Percentiles rank a stretch among this genome's conserved stretches.
Evolutionary conservation across 2,113 vertebrate species (phyloP).

Genomic region (Antigone vipio): DNA sequence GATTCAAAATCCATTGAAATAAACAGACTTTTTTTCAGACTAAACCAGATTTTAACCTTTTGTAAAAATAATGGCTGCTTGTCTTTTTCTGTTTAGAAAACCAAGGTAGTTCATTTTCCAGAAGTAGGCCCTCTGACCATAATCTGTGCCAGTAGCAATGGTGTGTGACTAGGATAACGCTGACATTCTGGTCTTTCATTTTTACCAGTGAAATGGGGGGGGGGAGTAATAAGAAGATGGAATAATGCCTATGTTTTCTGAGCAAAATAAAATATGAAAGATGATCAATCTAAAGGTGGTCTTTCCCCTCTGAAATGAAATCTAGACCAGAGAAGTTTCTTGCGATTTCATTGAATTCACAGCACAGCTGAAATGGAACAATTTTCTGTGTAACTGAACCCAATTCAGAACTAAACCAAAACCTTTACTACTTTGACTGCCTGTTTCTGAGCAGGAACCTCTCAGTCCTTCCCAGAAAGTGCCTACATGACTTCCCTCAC

Average conservation of each 20-base stretch:
- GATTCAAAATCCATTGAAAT: background rate
- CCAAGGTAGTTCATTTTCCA: background rate
- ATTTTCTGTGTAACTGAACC: background rate
- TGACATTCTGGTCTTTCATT: background rate
- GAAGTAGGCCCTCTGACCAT: background rate
- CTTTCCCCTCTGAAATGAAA: background rate
- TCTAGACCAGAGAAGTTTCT: background rate
- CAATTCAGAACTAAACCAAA: background rate
- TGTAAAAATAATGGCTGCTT: background rate
- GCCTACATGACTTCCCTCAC: background rate
- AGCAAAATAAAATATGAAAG: background rate
- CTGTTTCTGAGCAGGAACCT: background rate
- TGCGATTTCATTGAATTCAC: background rate
- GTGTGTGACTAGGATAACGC: background rate
- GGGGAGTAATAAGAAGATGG: background rate
- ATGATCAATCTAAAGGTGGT: background rate
- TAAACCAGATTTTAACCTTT: background rate
- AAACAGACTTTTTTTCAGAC: background rate
- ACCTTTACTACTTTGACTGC: background rate
- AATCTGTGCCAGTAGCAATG: background rate
- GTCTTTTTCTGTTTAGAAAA: background rate
- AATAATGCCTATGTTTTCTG: background rate
- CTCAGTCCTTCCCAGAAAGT: background rate
- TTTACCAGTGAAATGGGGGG: background rate
- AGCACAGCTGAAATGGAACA: background rate